Percentiles rank a stretch among this genome's conserved stretches.
These are phyloP conservation scores for Trachelus troglodyta DNA, from an alignment of 2,888 invertebrate genomes.

Conservation along the genomic window DNA sequence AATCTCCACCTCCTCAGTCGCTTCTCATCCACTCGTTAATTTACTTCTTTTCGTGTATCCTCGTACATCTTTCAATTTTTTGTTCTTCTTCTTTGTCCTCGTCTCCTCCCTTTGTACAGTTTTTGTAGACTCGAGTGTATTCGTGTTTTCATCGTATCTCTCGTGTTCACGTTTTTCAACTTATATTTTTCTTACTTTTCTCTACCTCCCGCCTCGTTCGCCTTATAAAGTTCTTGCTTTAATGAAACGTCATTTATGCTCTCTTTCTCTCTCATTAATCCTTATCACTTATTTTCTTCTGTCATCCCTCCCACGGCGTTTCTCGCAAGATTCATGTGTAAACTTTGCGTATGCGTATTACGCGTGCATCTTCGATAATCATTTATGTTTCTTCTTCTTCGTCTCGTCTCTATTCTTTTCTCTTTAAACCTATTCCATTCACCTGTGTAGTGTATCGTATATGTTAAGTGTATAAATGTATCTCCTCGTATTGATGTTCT, in stretches of 20 bases:
- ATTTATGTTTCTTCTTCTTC: not conserved
- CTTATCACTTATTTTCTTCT: constrained; percentile 14
- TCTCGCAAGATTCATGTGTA: too few species aligned
- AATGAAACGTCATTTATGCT: not conserved
- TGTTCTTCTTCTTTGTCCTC: constrained; percentile 34
- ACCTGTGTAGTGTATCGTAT: not conserved
- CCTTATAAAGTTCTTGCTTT: not conserved
- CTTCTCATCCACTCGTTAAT: constrained; percentile 30
- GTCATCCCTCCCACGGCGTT: constrained; percentile 9
- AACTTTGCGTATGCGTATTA: not conserved
- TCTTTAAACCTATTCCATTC: too few species aligned
- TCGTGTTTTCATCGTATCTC: constrained; percentile 24
- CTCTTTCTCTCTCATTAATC: not conserved
- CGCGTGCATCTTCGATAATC: not conserved
- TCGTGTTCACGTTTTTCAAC: not conserved
- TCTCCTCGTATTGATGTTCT: too few species aligned
- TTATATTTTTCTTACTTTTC: constrained; percentile 16
- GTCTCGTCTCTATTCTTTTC: too few species aligned
- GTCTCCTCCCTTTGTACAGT: constrained; percentile 53
- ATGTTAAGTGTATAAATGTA: not conserved
- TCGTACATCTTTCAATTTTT: not conserved
- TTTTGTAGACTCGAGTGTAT: constrained; percentile 54
- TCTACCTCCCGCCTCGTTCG: not conserved
- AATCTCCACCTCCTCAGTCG: constrained; percentile 40
- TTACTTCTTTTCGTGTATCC: constrained; percentile 59